Percentiles rank a stretch among this genome's conserved stretches.
phyloP scores from a whole-genome alignment of 1,140 invertebrate genomes.

The Aphaenogaster rudis region DNA sequence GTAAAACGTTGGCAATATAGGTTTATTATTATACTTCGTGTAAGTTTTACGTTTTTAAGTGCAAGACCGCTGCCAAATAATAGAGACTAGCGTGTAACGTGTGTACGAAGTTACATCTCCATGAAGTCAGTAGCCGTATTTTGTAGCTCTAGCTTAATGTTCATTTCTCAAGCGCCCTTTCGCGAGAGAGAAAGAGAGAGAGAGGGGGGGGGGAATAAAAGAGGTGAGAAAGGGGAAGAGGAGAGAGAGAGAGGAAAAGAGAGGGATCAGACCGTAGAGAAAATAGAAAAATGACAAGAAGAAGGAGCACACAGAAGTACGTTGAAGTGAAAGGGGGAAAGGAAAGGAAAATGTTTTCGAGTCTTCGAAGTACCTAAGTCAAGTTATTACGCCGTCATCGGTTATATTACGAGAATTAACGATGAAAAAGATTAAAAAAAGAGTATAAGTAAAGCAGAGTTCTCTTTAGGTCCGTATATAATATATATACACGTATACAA shows the following conservation, averaged over 20 bases:
- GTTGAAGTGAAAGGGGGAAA: slow-evolving; percentile 5
- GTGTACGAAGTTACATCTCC: slow-evolving; percentile 68
- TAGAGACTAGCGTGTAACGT: slow-evolving; percentile 55
- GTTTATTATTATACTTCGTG: slow-evolving; percentile 58
- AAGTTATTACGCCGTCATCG: slow-evolving; percentile 44
- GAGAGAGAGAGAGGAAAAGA: background rate
- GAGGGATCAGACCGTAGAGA: background rate
- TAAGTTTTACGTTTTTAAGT: slow-evolving; percentile 68
- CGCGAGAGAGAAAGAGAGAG: slow-evolving; percentile 1
- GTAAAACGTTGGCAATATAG: slow-evolving; percentile 48
- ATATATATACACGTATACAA: slow-evolving; percentile 38
- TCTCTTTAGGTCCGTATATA: slow-evolving; percentile 66
- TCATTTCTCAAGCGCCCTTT: slow-evolving; percentile 54
- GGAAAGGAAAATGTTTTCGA: slow-evolving; percentile 45
- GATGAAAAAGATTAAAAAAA: slow-evolving; percentile 44
- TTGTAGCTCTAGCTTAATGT: slow-evolving; percentile 40
- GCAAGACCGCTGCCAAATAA: slow-evolving; percentile 66
- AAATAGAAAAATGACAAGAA: background rate
- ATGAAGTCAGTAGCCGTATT: slow-evolving; percentile 73
- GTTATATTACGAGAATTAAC: slow-evolving; percentile 43
- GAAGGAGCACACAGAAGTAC: slow-evolving; percentile 16
- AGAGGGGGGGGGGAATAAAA: background rate
- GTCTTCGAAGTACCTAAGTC: slow-evolving; percentile 66
- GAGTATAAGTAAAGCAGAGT: slow-evolving; percentile 54
- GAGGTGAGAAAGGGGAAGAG: background rate